Base-by-base conservation (phyloP, 1,140 invertebrate species). In the Hydropsyche tenuis region DNA sequence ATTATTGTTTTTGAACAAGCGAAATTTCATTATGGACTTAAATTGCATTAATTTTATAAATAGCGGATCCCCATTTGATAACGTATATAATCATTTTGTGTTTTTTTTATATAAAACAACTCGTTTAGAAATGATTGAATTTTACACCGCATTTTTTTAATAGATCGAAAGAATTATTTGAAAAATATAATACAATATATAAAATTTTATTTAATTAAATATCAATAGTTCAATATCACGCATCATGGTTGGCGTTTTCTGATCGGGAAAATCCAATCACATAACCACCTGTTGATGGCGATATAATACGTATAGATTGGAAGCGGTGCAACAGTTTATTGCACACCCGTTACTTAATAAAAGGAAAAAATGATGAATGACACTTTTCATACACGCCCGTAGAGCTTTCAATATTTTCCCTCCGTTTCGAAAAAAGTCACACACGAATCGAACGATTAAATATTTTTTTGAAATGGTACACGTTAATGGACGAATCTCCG, bases 301-400 rank as follows among this genome's bases (percentile, higher is more conserved):
- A 25, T 43, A 51, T 51, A 16, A 68, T 48, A 68, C 23, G 65
- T 51, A 68, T 68, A 25, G 45, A 51, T 37, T 25, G 43, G 43
- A 68, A 18, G 43, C 43, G 23, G 37, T 48, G 65, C 65, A 68
- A 68, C 65, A 68, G 65, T 25, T 51, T 30, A 68, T 68, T 68
- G 46, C 43, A 68, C 46, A 48, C 37, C 43, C 46, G 65, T 18
- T 48, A 48, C 65, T 25, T 51, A 27, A 68, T 48, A 51, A 48
- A 65, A n/a, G 23, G 11, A 46, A 51, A 48, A 42, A 51, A 68
- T 51, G 65, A 68, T 46, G 46, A 46, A 68, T 11, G 46, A 68
- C 27, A 66, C 43, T 68, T 25, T 48, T 14, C 20, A 51, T 22
- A 23, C 9, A 22, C 51, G 51, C n/a, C n/a, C n/a, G 20, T 53